Conservation (phyloP, 2,113 vertebrate genomes). For the Pitta sordida region DNA sequence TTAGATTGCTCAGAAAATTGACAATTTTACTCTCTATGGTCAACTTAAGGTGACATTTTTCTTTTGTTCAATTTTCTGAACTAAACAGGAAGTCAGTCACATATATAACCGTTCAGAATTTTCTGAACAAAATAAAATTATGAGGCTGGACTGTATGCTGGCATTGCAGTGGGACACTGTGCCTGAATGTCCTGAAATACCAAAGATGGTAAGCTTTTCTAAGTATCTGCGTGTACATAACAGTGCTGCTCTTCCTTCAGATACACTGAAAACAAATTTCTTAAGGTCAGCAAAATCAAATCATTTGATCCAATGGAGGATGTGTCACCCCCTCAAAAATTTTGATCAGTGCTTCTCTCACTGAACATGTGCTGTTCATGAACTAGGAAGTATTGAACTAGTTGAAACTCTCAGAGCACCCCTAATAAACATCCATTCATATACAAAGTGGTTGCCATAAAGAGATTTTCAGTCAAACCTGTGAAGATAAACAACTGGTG, state of each 20-base stretch:
- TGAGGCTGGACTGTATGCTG: background rate
- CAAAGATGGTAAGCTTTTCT: background rate
- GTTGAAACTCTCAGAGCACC: background rate
- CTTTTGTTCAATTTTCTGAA: background rate
- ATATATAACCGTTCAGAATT: background rate
- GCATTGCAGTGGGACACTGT: background rate
- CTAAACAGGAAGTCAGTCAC: background rate
- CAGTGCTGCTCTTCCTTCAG: background rate
- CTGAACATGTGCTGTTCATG: background rate
- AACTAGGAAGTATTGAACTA: background rate
- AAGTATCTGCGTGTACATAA: background rate
- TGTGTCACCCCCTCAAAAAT: background rate
- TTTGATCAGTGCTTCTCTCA: background rate
- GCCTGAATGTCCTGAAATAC: background rate
- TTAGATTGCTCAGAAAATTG: background rate
- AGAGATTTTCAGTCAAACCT: slow-evolving; percentile 16
- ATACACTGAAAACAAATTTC: background rate
- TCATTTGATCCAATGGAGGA: background rate
- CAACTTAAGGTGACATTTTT: background rate
- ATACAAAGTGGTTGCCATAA: background rate
- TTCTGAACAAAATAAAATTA: background rate
- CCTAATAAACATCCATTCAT: background rate
- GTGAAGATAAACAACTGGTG: background rate
- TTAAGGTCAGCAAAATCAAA: background rate
- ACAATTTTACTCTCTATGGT: background rate